phyloP scores from a whole-genome alignment of 2,888 invertebrate genomes.

The Ferrisia virgata region DNA sequence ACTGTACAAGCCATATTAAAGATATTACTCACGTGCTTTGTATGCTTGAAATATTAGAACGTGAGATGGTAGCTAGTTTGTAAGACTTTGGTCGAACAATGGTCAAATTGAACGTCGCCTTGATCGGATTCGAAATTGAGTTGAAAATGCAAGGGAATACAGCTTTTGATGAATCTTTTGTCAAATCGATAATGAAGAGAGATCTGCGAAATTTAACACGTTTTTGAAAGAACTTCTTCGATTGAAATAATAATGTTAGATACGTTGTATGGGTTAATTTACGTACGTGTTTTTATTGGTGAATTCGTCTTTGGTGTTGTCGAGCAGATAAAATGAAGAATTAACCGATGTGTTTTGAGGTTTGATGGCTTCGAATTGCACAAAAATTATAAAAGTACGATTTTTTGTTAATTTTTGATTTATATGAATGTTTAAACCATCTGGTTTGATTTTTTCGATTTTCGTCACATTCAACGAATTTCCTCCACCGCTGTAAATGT shows the following conservation, averaged over 20 bases:
- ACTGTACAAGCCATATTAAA: background rate
- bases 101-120: background rate
- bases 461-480: background rate
- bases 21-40: background rate
- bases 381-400: background rate
- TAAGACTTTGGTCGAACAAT: background rate
- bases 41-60: background rate
- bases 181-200: background rate
- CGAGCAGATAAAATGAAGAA: background rate
- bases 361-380: background rate
- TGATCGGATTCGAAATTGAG: background rate
- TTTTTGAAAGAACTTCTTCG: background rate
- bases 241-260: background rate
- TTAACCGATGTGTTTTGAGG: background rate
- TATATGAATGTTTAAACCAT: background rate
- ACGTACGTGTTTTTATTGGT: background rate
- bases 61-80: background rate
- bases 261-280: background rate
- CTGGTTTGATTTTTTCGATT: background rate
- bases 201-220: background rate
- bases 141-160: background rate
- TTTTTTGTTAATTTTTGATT: constrained; percentile 20
- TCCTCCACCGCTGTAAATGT: background rate
- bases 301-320: background rate
- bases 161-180: background rate